Base-by-base conservation (phyloP, 1,140 invertebrate genomes). In the Tachypleus tridentatus region DNA sequence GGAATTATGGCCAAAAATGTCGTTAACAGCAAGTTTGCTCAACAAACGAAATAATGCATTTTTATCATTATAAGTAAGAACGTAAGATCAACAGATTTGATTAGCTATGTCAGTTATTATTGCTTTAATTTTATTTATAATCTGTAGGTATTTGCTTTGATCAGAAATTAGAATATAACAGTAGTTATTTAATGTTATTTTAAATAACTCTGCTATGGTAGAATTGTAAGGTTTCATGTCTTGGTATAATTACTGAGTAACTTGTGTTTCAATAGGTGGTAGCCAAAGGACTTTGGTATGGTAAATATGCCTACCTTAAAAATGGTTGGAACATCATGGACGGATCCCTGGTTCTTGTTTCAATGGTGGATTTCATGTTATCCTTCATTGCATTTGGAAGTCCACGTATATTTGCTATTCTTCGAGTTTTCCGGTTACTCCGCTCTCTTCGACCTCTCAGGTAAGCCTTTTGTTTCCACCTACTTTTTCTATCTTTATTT, bases 291-390 rank as follows among this genome's bases (percentile, higher is more conserved):
- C 91, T 98, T 83, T 85, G 97, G 71, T 89, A 98, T 73, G 95
- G 95, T 29, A 73, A 76, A 63, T 87, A 93, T 72, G 91, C 95
- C 5, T 99, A 99, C 77, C 93, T 98, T 74, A 95, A 91, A 67
- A 97, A 92, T 69, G 95, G 96, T 29, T 99, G 97, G 97, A 99
- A 99, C 76, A 90, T 98, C 65, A 97, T 99, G 93, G 97, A 99
- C 76, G 97, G 97, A 63, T 88, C 90, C 59, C 84, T 99, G 60
- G 97, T 99, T 62, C 87, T 93, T 65, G 94, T 99, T 74, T 98
- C 95, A 59, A 89, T 99, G 70, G 87, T 99, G 69, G 97, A 99
- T 82, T 82, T 98, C 71, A 80, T 95, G 64, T 96, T 99, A 85
- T 94, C 93, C 54, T 75, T 98, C 56, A 82, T 96, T 67, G 93